Base-by-base conservation (phyloP, 1,140 invertebrate genomes). In the Leptoteleia sp. region DNA sequence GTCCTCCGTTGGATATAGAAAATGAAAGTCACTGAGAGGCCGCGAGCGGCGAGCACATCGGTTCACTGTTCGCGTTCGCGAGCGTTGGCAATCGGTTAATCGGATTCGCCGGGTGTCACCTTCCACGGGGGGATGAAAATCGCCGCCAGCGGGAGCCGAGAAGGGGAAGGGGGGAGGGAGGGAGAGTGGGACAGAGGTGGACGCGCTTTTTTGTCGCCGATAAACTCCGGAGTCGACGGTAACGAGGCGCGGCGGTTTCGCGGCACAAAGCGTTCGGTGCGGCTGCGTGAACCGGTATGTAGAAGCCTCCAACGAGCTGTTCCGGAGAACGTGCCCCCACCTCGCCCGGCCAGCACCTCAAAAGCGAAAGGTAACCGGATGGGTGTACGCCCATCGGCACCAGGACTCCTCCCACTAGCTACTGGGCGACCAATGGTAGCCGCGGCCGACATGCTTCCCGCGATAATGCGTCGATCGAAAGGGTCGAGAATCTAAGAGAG, bases 211-310 rank as follows among this genome's bases (percentile, higher is more conserved):
- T 59, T 19, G 27, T 59, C 52, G 25, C 52, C 9, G 54, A 19
- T 5, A n/a, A 33, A 5, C 22, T 25, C 38, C 19, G 6, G 11
- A 47, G 45, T 43, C 13, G 35, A 77, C 62, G 31, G 25, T n/a
- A 64, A 62, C 70, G 68, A 50, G 64, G 25, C 50, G 40, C 57
- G 61, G 48, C 70, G 62, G 27, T 54, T 42, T 65, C 76, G 52
- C 71, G 72, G 61, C 33, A 64, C 72, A 82, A 62, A 82, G 82
- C 83, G 84, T 83, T 85, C 87, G 83, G 65, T 82, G 85, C 87
- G 86, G 81, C 84, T 88, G 87, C 86, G 85, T 87, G 84, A 87
- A 88, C 83, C 84, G 83, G 84, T 89, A 83, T 89, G 52, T 67
- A 43, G 59, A 67, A 64, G n/a, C 64, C 47, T 73, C 37, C 54